Evolutionary conservation across 2,113 vertebrate species (phyloP), one percentile per base, ranked within the genome.

Genomic region (Myotis yumanensis): DNA sequence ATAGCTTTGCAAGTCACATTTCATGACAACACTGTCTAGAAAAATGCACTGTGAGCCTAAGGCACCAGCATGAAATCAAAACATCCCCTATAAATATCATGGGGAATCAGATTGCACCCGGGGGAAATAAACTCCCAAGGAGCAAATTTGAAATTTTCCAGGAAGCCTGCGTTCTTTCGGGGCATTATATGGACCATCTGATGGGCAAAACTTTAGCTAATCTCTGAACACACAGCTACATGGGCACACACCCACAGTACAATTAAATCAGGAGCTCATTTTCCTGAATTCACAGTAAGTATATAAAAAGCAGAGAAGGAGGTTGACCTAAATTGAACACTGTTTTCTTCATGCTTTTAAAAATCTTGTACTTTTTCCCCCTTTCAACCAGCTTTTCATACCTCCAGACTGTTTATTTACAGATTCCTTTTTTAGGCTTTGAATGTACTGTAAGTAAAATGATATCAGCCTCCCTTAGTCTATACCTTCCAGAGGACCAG

Each of bases 11-110:
- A 93, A 93, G 71, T 93, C 85, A 88, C 28, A 81, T 87, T 68
- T 90, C 59, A 62, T 84, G 85, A 95, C 90, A 96, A 64, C 88
- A 84, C 46, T 17, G 15, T 71, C 88, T 73, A 96, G 90, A 95
- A 79, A 95, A 96, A 84, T 59, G 37, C 52, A 91, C 84, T 28
- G 43, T 84, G 43, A 91, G 81, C 88, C 95, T 83, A 92, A 92
- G n/a, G 59, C 66, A 85, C 76, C 93, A 85, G 37, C 46, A 62
- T 0, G 3, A 54, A 90, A 90, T 85, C 76, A 88, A 88, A 93
- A 93, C 46, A 93, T 12, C 54, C 66, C 25, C 87, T 93, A 92
- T 84, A 94, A 96, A 95, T 92, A 94, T 64, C 81, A 17, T 20
- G 66, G 25, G 69, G 76, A 94, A 90, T 85, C 92, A 86, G 73